Conservation (phyloP, 1,140 invertebrate species). For the Drosophila funebris region DNA sequence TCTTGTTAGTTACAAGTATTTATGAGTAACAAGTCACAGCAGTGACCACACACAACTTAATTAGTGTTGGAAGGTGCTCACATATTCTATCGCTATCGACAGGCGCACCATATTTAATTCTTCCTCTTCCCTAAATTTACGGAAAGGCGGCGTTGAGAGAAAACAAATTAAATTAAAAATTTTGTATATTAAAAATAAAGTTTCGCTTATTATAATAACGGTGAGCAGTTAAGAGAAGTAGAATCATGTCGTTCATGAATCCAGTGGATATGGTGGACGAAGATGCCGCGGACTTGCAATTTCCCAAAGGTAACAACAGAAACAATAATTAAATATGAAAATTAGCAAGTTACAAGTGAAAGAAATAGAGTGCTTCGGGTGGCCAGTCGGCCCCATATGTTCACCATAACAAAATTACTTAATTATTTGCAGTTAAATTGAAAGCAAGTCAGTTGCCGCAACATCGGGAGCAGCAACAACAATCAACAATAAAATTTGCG, state of each 20-base stretch:
- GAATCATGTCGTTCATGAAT: constrained; percentile 81
- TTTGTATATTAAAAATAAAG: not conserved
- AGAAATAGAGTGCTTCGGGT: constrained; percentile 2
- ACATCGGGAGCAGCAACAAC: not conserved
- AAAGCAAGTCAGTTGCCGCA: constrained; percentile 3
- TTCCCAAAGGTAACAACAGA: constrained; percentile 90
- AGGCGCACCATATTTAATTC: not conserved
- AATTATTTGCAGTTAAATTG: constrained; percentile 51
- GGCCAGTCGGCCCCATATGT: constrained; percentile 19
- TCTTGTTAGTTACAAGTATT: not conserved
- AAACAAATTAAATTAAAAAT: constrained; percentile 2
- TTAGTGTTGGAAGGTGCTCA: not conserved
- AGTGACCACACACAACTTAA: too few species aligned
- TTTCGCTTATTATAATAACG: not conserved
- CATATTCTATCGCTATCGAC: not conserved
- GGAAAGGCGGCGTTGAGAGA: constrained; percentile 20
- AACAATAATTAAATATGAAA: not conserved
- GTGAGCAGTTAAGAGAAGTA: not conserved
- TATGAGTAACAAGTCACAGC: too few species aligned
- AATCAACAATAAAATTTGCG: not conserved
- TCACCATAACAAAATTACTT: constrained; percentile 46
- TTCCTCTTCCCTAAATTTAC: too few species aligned
- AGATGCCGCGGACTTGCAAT: constrained; percentile 93
- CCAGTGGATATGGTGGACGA: constrained; percentile 88
- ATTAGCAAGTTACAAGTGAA: constrained; percentile 57